A percentile compares a stretch with the other conserved stretches of the same genome.
Evolutionary conservation across 2,797 vertebrate species (phyloP).

Genomic region (Gadopsis bispinosus): DNA sequence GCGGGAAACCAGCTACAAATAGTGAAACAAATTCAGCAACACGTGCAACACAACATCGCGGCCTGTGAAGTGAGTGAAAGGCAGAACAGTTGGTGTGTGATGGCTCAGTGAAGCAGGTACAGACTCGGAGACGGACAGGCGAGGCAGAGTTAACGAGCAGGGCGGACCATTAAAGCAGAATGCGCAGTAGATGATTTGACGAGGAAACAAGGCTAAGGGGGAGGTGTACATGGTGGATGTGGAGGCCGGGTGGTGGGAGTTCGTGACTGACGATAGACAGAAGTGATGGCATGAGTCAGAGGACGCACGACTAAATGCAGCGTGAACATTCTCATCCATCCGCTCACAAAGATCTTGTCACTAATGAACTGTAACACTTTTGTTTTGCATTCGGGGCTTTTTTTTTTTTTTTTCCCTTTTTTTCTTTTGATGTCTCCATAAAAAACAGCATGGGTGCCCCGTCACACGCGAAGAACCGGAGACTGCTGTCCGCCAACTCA

Average conservation of each 20-base stretch:
- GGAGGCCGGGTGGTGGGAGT: neutral
- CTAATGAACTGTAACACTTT: slow-evolving; percentile 13
- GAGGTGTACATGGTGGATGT: neutral
- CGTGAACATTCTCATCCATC: neutral
- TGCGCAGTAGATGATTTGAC: neutral
- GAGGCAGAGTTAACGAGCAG: neutral
- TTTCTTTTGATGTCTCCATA: slow-evolving; percentile 1
- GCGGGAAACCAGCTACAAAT: neutral
- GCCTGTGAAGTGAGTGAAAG: neutral
- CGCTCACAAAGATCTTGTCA: neutral
- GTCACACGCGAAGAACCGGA: neutral
- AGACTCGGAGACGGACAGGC: too few species aligned
- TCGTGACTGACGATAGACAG: neutral
- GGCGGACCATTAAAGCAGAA: neutral
- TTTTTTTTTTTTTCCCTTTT: too few species aligned
- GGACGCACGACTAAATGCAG: neutral
- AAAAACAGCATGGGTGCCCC: slow-evolving; percentile 6
- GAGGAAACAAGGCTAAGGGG: neutral
- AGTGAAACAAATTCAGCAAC: neutral
- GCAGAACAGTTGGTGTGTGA: too few species aligned
- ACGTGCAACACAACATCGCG: neutral
- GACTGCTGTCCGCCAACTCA: slow-evolving; percentile 21
- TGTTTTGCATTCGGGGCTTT: slow-evolving; percentile 2
- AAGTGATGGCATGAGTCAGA: neutral
- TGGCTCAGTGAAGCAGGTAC: neutral